These are phyloP conservation scores for Himantopus leucocephalus DNA, from an alignment of 2,113 vertebrate species.

Conservation along the genomic window DNA sequence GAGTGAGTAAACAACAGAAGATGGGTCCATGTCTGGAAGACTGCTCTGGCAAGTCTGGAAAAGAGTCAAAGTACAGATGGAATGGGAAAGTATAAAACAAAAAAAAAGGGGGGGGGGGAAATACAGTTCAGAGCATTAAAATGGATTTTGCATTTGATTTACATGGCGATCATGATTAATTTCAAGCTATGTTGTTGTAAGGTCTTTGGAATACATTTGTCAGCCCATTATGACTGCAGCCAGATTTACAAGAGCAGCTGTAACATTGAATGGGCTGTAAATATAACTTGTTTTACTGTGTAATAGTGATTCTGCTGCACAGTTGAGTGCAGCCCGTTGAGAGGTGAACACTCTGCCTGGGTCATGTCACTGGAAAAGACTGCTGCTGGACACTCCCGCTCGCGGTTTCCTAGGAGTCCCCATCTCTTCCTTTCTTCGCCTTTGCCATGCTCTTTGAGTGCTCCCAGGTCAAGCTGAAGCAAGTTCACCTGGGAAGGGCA, in stretches of 20 bases:
- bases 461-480: neutral
- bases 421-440: neutral
- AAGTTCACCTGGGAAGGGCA: neutral
- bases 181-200: neutral
- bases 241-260: neutral
- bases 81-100: neutral
- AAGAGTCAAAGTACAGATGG: neutral
- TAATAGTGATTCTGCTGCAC: neutral
- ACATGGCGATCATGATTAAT: neutral
- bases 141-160: constrained; percentile 3
- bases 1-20: neutral
- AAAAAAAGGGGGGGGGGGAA: neutral
- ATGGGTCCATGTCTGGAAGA: neutral
- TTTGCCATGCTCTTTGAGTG: neutral
- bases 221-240: neutral
- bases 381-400: neutral
- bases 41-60: neutral
- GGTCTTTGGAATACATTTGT: neutral
- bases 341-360: neutral
- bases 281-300: neutral
- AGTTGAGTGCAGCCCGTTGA: neutral
- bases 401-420: neutral
- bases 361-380: neutral
- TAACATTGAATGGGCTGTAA: neutral
- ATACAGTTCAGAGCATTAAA: neutral